Percentiles rank a stretch among this genome's conserved stretches.
Evolutionary conservation across 2,888 invertebrate genomes (phyloP).

Genomic region (Chaetoderma sp.): DNA sequence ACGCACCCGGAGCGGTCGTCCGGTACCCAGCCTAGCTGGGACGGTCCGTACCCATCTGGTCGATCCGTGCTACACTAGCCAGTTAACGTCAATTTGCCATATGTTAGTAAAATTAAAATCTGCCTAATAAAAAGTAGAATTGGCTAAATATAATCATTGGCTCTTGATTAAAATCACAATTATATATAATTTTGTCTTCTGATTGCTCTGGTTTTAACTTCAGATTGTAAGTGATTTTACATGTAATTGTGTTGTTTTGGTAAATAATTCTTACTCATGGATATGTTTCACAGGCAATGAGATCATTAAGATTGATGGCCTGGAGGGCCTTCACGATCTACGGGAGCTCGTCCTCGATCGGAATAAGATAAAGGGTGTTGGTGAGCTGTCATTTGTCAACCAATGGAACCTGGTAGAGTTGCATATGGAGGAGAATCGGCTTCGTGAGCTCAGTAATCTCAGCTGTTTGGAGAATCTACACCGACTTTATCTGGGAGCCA

Average conservation of each 20-base stretch:
- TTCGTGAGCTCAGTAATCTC: conserved; percentile 61
- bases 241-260: neutral
- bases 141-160: too few relatives aligned
- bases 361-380: conserved; percentile 66
- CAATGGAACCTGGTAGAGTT: conserved; percentile 68
- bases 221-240: neutral
- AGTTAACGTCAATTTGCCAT: too few relatives aligned
- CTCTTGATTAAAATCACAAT: too few relatives aligned
- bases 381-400: conserved; percentile 62
- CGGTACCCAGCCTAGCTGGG: too few relatives aligned
- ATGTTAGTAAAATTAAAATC: too few relatives aligned
- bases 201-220: too few relatives aligned
- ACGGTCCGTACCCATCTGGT: too few relatives aligned
- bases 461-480: conserved; percentile 61
- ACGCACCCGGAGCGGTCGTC: too few relatives aligned
- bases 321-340: conserved; percentile 65
- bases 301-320: conserved; percentile 65
- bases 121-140: too few relatives aligned
- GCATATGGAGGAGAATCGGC: conserved; percentile 69
- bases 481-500: conserved; percentile 68
- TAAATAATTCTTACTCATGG: neutral
- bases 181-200: too few relatives aligned
- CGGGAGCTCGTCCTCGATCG: conserved; percentile 68
- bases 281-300: conserved; percentile 64
- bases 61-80: too few relatives aligned